A percentile compares a stretch with the other conserved stretches of the same genome.
These are phyloP conservation scores for Macropis europaea DNA, from an alignment of 2,888 invertebrate genomes.

Conservation along the genomic window DNA sequence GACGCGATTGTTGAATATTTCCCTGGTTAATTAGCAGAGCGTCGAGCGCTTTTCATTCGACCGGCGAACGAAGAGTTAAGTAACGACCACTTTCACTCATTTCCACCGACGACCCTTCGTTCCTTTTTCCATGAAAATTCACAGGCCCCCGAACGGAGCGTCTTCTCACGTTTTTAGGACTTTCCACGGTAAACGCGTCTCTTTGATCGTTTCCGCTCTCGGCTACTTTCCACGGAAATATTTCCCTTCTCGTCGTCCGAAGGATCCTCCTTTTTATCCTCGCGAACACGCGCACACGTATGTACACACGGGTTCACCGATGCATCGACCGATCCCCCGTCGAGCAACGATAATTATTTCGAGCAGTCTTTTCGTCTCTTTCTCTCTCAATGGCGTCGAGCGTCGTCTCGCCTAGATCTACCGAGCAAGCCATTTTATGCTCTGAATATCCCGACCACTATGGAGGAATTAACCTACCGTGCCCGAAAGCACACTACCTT, in stretches of 20 bases:
- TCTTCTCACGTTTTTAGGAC: conserved; percentile 50
- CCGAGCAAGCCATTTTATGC: conserved; percentile 73
- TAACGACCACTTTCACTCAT: conserved; percentile 61
- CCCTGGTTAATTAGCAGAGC: conserved; percentile 49
- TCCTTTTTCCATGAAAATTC: conserved; percentile 23
- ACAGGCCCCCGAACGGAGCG: background rate
- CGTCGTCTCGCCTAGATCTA: conserved; percentile 41
- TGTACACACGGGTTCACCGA: no score
- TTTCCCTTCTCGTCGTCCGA: background rate
- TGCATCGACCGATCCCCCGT: conserved; percentile 28
- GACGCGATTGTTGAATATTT: conserved; percentile 41
- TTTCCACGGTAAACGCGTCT: background rate
- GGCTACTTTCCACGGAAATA: conserved; percentile 32
- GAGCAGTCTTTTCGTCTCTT: conserved; percentile 55
- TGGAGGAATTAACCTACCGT: conserved; percentile 73
- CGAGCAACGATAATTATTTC: conserved; percentile 68
- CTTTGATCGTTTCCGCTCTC: conserved; percentile 8
- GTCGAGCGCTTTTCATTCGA: conserved; percentile 45
- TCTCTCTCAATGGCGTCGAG: conserved; percentile 25
- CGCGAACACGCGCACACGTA: no score
- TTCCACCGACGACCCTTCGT: conserved; percentile 38
- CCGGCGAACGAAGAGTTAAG: conserved; percentile 44
- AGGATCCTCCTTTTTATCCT: background rate
- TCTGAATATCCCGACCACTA: conserved; percentile 71
- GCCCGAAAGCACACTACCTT: conserved; percentile 76